Evolutionary conservation across 2,113 vertebrate species (phyloP), one percentile per base, ranked within the genome.

Genomic region (Hydrolagus affinis): DNA sequence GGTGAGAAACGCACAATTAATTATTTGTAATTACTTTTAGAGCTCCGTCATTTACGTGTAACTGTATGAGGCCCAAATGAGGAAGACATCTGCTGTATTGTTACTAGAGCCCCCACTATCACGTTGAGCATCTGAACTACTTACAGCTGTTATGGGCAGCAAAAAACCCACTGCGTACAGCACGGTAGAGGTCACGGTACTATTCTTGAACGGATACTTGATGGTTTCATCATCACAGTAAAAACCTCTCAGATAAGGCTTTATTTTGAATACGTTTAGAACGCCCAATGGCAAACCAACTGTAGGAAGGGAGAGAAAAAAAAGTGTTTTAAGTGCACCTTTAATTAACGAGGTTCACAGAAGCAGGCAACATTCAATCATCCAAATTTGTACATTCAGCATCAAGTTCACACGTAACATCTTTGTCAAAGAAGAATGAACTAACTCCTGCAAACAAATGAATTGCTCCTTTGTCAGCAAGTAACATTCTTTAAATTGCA

Each of bases 181-280:
- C 90, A 97, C 93, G 87, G 93, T 94, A 93, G 94, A 92, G 92
- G 94, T 93, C 94, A 99, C 15, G 87, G 97, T 99, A 95, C 97
- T 93, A 90, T 89, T 87, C 94, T 96, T 96, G 96, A 96, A 98
- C 85, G 95, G 97, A 91, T 98, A 98, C 91, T 90, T 94, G 96
- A 99, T 97, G 96, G 93, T 97, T 90, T 95, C 96, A 91, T 99
- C 98, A 89, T 92, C 94, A 98, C 98, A 99, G 96, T 97, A 98
- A 98, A 99, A 96, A 94, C 98, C 97, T 90, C 96, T 96, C 91
- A 98, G 94, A 95, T 96, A 99, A 86, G 97, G 97, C 88, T 94
- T 94, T 93, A 98, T 92, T 94, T 97, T 96, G 95, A 93, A 95
- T 94, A 98, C 95, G 95, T 98, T 99, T 96, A 97, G 95, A 94